Evolutionary conservation across 2,113 vertebrate species (phyloP).

Genomic region (Pituophis catenifer): DNA sequence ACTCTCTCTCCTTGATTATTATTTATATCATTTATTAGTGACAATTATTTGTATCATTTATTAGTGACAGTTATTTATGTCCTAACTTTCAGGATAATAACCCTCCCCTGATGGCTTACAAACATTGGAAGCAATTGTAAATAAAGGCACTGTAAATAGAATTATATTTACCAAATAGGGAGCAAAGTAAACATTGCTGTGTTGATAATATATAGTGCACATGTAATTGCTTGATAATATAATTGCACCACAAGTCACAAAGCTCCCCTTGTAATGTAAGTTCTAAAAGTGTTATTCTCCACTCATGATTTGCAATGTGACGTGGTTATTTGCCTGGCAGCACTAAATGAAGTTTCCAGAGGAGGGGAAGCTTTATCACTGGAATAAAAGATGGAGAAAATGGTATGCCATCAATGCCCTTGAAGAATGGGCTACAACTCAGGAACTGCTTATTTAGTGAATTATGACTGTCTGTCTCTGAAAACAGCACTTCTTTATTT

Average conservation of each 20-base stretch:
- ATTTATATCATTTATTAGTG: not conserved
- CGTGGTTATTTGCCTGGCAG: not conserved
- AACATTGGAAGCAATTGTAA: not conserved
- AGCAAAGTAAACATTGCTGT: conserved; percentile 49
- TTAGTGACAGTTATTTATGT: not conserved
- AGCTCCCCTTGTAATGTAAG: conserved; percentile 29
- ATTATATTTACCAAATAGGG: not conserved
- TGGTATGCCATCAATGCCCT: not conserved
- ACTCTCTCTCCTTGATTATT: not conserved
- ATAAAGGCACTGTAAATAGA: not conserved
- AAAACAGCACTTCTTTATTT: not conserved
- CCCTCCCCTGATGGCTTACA: not conserved
- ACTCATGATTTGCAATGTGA: not conserved
- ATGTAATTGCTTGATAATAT: conserved; percentile 37
- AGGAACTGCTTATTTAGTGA: not conserved
- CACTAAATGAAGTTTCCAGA: not conserved
- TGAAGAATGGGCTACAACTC: not conserved
- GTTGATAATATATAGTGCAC: conserved; percentile 38
- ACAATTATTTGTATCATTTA: not conserved
- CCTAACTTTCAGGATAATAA: not conserved
- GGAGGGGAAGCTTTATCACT: not conserved
- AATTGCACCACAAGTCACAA: conserved; percentile 5
- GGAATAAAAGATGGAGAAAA: not conserved
- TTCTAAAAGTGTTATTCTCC: conserved; percentile 27
- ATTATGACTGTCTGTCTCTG: not conserved